These are phyloP conservation scores for Harmothoe impar DNA, from an alignment of 2,888 invertebrate species.

Conservation along the genomic window DNA sequence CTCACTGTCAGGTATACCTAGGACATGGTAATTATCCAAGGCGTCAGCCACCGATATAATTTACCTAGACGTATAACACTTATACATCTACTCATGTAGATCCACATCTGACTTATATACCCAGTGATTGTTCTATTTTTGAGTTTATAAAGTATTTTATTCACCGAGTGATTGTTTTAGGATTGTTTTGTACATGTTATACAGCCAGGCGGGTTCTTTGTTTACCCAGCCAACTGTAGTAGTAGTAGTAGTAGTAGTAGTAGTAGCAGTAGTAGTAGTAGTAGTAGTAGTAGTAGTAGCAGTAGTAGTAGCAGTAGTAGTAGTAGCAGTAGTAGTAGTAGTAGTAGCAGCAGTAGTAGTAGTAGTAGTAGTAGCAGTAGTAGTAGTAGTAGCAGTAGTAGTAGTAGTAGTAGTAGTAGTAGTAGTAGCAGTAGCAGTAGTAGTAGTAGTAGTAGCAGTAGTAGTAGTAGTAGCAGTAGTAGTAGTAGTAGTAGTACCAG, in stretches of 20 bases:
- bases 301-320: slow-evolving; percentile 22
- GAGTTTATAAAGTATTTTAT: too few species aligned
- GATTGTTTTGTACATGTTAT: too few species aligned
- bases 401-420: slow-evolving; percentile 9
- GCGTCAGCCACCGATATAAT: too few species aligned
- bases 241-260: slow-evolving; percentile 15
- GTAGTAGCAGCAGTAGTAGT: slow-evolving; percentile 9
- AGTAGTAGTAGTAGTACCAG: slow-evolving; percentile 7
- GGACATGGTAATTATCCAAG: too few species aligned
- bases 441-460: slow-evolving; percentile 1
- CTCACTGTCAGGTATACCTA: too few species aligned
- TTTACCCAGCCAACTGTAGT: too few species aligned
- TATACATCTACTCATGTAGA: too few species aligned
- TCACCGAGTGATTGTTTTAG: too few species aligned
- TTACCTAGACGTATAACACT: too few species aligned
- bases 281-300: slow-evolving; percentile 16
- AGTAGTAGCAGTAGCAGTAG: slow-evolving; percentile 9
- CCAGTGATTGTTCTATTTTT: too few species aligned
- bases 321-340: slow-evolving; percentile 6
- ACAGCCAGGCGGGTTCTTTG: too few species aligned
- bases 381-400: not conserved
- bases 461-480: slow-evolving; percentile 16
- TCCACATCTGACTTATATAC: too few species aligned
- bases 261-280: slow-evolving; percentile 15
- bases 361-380: slow-evolving; percentile 16